phyloP scores from a whole-genome alignment of 2,113 vertebrate genomes.

The Lethenteron camtschaticum region DNA sequence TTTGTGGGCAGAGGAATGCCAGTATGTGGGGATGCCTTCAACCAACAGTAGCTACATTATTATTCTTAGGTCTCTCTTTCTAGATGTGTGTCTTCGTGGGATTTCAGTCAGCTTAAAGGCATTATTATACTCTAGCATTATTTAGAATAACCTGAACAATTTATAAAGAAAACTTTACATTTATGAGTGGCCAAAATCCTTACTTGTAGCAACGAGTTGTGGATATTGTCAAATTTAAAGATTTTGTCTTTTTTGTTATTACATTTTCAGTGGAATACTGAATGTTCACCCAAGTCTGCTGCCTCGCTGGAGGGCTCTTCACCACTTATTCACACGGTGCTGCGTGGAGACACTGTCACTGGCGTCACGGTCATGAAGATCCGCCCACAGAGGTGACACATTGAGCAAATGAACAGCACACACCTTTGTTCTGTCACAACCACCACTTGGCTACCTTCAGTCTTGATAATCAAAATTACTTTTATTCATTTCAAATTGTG shows the following conservation, averaged over 20 bases:
- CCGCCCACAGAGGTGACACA: constrained; percentile 41
- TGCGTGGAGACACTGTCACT: constrained; percentile 47
- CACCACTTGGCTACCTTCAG: not conserved
- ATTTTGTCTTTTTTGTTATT: not conserved
- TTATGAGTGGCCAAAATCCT: not conserved
- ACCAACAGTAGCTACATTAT: not conserved
- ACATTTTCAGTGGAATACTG: constrained; percentile 38
- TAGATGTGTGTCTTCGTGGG: not conserved
- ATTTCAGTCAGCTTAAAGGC: not conserved
- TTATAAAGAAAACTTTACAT: not conserved
- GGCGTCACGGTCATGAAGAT: constrained; percentile 90
- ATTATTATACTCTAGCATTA: no score
- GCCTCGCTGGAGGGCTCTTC: constrained; percentile 79
- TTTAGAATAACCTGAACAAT: no score
- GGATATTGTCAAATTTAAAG: not conserved
- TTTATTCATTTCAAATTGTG: not conserved
- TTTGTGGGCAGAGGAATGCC: not conserved
- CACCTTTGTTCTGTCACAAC: not conserved
- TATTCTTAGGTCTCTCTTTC: not conserved
- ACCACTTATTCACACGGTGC: constrained; percentile 55
- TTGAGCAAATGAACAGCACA: not conserved
- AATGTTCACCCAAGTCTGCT: constrained; percentile 83
- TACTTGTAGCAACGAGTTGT: not conserved
- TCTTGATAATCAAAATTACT: not conserved
- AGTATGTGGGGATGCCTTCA: not conserved